These are phyloP conservation scores for Conomelus anceps DNA, from an alignment of 2,888 invertebrate species.

Conservation along the genomic window DNA sequence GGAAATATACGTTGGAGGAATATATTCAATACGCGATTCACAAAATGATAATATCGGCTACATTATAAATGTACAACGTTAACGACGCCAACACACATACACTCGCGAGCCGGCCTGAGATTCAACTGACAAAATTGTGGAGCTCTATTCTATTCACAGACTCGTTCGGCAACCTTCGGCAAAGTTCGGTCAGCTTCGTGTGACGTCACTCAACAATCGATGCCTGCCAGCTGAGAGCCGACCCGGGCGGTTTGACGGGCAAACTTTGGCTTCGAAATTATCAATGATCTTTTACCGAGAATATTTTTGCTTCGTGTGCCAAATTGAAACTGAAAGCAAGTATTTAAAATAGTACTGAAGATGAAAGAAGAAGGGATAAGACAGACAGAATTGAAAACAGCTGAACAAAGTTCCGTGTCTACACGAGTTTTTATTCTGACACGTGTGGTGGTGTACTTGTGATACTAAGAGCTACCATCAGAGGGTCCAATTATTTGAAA, in stretches of 20 bases:
- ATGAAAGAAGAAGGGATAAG: neutral
- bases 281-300: neutral
- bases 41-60: neutral
- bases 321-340: neutral
- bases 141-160: neutral
- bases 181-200: neutral
- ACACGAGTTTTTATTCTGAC: neutral
- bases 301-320: neutral
- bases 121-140: neutral
- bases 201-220: neutral
- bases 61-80: neutral
- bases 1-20: neutral
- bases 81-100: neutral
- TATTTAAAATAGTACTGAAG: neutral
- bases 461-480: neutral
- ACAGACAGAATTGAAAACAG: neutral
- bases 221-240: neutral
- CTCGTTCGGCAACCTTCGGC: neutral
- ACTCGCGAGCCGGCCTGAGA: neutral
- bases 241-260: neutral
- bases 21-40: neutral
- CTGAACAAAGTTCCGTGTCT: neutral
- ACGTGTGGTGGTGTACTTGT: neutral
- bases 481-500: neutral
- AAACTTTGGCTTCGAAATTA: neutral